Evolutionary conservation across 1,140 invertebrate genomes (phyloP).

Genomic region (Nephotettix cincticeps): DNA sequence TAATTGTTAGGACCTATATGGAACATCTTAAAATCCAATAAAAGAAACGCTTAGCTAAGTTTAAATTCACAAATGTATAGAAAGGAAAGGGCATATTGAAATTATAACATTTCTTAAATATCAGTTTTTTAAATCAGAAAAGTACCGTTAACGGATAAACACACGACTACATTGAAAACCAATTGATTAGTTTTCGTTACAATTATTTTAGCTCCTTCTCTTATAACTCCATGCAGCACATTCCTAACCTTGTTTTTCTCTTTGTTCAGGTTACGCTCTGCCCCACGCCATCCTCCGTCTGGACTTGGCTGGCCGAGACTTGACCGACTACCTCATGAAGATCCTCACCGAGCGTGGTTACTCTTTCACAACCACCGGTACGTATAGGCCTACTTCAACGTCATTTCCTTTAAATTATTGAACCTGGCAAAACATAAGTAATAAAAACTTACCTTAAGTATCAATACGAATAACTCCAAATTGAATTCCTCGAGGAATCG

Average conservation of each 20-base stretch:
- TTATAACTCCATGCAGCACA: too few species aligned
- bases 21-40: too few species aligned
- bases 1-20: too few species aligned
- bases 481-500: neutral
- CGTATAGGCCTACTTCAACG: neutral
- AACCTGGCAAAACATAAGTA: too few species aligned
- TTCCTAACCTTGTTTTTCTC: too few species aligned
- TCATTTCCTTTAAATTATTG: neutral
- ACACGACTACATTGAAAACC: too few species aligned
- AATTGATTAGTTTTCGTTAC: neutral
- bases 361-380: slow-evolving; percentile 51
- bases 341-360: slow-evolving; percentile 78
- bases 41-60: too few species aligned
- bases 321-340: slow-evolving; percentile 87
- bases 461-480: neutral
- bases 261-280: slow-evolving; percentile 53
- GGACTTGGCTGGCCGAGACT: slow-evolving; percentile 85
- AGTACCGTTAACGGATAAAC: too few species aligned
- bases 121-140: too few species aligned
- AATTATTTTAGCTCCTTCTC: neutral
- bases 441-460: neutral
- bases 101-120: too few species aligned
- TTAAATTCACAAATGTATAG: too few species aligned
- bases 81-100: too few species aligned
- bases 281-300: slow-evolving; percentile 83